Conservation (phyloP, 2,113 vertebrate species). For the Cranoglanis bouderius region DNA sequence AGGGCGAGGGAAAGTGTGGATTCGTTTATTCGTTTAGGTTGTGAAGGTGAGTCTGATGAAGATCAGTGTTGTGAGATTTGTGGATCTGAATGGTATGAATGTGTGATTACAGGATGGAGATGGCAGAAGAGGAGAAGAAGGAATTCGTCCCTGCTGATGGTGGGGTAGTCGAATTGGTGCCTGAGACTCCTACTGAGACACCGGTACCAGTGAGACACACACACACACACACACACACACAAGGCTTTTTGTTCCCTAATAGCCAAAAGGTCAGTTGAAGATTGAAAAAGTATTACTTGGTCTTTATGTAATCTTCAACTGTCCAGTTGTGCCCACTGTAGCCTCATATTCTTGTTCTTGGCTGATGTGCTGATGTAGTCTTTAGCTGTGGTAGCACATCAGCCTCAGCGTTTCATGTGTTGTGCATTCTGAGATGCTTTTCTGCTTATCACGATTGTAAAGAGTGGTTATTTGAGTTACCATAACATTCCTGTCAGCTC, state of each 20-base stretch:
- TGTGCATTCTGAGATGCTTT: neutral
- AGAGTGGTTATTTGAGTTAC: neutral
- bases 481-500: neutral
- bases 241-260: neutral
- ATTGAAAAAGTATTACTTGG: neutral
- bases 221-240: neutral
- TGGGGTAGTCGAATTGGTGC: neutral
- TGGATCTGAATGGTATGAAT: conserved; percentile 58
- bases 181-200: neutral
- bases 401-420: neutral
- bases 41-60: neutral
- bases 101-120: conserved; percentile 21
- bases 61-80: neutral
- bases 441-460: neutral
- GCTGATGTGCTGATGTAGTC: neutral
- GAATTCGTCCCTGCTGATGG: neutral
- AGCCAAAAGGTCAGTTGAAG: neutral
- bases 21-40: neutral
- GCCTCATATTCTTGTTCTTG: neutral
- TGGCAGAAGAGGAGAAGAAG: neutral
- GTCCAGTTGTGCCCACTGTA: neutral
- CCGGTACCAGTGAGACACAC: neutral
- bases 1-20: neutral
- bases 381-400: neutral
- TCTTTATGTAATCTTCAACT: neutral